phyloP scores from a whole-genome alignment of 2,113 vertebrate species.

The Cyprinodon tularosa region DNA sequence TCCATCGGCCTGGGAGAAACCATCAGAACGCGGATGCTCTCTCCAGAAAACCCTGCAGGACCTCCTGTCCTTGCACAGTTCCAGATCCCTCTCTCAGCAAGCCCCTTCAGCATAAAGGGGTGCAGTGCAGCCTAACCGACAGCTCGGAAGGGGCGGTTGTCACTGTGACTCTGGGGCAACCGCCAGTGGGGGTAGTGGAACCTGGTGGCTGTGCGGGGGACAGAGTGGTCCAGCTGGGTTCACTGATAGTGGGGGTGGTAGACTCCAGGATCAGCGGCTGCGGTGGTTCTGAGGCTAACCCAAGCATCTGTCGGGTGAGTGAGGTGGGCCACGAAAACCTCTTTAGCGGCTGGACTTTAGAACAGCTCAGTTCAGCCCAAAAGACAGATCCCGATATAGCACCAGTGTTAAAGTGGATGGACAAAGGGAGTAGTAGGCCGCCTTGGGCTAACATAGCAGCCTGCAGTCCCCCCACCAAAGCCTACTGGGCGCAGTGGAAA shows the following conservation, averaged over 20 bases:
- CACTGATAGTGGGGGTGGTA: too few species aligned
- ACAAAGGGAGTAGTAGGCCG: neutral
- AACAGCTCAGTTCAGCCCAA: neutral
- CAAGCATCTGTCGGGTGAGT: too few species aligned
- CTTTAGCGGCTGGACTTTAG: neutral
- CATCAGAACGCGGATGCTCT: conserved; percentile 22
- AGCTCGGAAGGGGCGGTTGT: too few species aligned
- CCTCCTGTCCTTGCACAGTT: neutral
- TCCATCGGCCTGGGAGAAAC: neutral
- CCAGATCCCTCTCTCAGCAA: neutral
- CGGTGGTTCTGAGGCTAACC: too few species aligned
- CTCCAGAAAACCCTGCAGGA: neutral
- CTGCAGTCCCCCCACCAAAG: neutral
- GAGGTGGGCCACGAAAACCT: too few species aligned
- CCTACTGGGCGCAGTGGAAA: conserved; percentile 7
- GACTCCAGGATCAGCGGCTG: too few species aligned
- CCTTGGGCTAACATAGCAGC: neutral
- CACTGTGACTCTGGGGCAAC: neutral
- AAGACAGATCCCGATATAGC: neutral
- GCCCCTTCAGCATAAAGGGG: too few species aligned
- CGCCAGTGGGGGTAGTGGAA: neutral
- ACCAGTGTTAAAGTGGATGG: neutral
- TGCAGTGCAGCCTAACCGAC: too few species aligned
- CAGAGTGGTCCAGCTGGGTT: too few species aligned
- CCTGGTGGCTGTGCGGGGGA: too few species aligned